These are phyloP conservation scores for Propithecus coquereli DNA, from an alignment of 2,113 vertebrate species.

Conservation along the genomic window DNA sequence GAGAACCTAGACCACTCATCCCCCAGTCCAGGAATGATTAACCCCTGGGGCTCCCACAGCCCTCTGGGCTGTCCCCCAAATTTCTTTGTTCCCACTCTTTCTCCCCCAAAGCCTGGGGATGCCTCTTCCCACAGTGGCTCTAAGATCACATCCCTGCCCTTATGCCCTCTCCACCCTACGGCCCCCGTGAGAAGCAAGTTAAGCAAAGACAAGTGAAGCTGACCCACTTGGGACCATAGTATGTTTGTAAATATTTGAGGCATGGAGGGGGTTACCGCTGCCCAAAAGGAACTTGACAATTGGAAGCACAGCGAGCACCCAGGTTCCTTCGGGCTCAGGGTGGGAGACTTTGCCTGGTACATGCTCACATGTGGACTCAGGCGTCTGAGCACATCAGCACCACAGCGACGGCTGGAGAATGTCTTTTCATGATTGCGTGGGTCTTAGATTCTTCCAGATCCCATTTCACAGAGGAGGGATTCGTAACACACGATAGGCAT, in stretches of 20 bases:
- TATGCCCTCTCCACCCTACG: neutral
- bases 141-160: neutral
- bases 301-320: neutral
- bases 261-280: too few relatives aligned
- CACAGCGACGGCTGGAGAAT: accelerated
- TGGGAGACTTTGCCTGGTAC: neutral
- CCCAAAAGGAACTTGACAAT: neutral
- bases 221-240: neutral
- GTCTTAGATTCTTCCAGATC: neutral
- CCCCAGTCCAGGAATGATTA: neutral
- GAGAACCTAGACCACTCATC: neutral
- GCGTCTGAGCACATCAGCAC: neutral
- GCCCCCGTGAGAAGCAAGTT: neutral
- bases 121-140: neutral
- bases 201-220: too few relatives aligned
- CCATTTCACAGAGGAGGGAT: neutral
- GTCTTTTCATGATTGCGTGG: neutral
- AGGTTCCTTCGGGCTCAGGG: too few relatives aligned
- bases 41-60: neutral
- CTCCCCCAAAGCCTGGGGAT: neutral
- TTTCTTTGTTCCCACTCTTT: neutral
- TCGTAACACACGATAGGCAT: too few relatives aligned
- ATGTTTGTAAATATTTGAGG: neutral
- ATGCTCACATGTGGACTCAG: accelerated
- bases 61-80: too few relatives aligned